A percentile compares a stretch with the other conserved stretches of the same genome.
Conservation (phyloP, 2,888 invertebrate species). For the Allolobophora icterica region DNA sequence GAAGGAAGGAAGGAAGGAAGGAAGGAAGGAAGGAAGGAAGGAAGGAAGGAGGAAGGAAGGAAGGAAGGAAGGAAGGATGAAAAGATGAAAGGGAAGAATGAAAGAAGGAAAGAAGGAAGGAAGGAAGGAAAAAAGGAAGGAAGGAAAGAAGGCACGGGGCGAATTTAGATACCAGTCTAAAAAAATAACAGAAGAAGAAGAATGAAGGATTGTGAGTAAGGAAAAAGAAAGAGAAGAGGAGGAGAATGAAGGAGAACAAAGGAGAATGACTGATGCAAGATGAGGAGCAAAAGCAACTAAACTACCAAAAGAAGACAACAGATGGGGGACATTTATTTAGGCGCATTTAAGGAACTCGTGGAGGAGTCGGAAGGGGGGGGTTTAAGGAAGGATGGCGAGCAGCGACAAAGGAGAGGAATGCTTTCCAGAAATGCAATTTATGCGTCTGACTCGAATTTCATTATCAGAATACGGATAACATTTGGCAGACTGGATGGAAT, state of each 20-base stretch:
- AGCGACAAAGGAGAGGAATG: not conserved
- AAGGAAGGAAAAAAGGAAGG: too few relatives aligned
- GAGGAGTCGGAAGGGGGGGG: not conserved
- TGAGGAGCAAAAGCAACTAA: too few relatives aligned
- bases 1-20: not conserved
- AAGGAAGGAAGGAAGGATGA: too few relatives aligned
- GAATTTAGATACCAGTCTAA: too few relatives aligned
- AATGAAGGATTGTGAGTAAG: not conserved
- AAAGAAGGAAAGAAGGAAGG: not conserved
- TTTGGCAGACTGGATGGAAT: constrained; percentile 17
- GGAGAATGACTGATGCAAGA: too few relatives aligned
- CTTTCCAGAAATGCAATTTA: not conserved
- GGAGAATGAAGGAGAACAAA: too few relatives aligned
- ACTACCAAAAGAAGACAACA: not conserved
- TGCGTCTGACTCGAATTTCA: not conserved
- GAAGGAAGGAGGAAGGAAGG: not conserved
- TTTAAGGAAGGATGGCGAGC: not conserved
- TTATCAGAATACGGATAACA: not conserved
- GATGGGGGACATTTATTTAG: not conserved
- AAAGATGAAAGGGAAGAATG: not conserved
- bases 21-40: not conserved
- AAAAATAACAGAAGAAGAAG: not conserved
- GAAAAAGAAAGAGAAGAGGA: not conserved
- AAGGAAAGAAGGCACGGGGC: not conserved
- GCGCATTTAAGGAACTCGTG: not conserved